These are phyloP conservation scores for Tipula confusa DNA, from an alignment of 2,888 invertebrate genomes.

Conservation along the genomic window DNA sequence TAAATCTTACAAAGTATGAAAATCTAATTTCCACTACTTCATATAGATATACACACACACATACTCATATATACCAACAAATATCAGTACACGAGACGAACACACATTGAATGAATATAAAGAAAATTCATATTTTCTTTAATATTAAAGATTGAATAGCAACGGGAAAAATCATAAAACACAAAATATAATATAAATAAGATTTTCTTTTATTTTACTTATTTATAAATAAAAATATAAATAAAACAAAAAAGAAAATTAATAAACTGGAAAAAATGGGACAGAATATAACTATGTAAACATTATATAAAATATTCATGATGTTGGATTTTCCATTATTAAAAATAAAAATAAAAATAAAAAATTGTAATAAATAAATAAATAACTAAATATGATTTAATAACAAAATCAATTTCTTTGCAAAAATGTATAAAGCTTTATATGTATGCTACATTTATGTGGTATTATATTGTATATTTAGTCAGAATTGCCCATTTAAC, in stretches of 20 bases:
- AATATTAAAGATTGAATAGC: not conserved
- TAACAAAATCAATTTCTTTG: not conserved
- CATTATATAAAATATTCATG: not conserved
- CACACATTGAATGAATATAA: not conserved
- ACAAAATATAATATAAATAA: not conserved
- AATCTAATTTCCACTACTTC: not conserved
- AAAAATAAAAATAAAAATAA: no score
- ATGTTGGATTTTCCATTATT: not conserved
- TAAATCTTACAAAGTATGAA: not conserved
- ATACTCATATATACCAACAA: not conserved
- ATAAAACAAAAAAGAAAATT: not conserved
- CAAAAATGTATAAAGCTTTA: not conserved
- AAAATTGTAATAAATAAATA: not conserved
- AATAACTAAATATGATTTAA: not conserved
- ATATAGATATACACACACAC: not conserved
- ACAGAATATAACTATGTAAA: not conserved
- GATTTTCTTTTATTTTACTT: not conserved
- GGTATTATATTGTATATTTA: no score
- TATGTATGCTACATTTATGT: not conserved
- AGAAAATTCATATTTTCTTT: not conserved
- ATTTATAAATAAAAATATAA: not conserved
- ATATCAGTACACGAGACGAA: not conserved
- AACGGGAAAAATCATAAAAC: not conserved
- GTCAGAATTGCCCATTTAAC: no score
- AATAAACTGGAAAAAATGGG: conserved; percentile 21